A percentile compares a stretch with the other conserved stretches of the same genome.
These are phyloP conservation scores for Arctopsyche grandis DNA, from an alignment of 1,140 invertebrate species.

Conservation along the genomic window DNA sequence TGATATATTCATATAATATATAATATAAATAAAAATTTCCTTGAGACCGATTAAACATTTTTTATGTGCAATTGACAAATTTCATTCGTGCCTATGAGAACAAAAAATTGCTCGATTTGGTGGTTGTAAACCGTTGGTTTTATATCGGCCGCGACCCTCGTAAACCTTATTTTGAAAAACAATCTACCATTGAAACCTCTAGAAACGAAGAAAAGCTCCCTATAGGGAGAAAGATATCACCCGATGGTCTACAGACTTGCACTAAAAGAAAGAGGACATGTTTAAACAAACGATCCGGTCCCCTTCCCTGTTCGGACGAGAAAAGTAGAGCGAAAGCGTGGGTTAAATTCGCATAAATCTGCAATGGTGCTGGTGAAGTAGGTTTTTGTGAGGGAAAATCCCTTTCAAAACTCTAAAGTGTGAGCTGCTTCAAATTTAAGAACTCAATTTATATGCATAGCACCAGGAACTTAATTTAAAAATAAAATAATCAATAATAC, in stretches of 20 bases:
- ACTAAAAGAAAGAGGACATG: neutral
- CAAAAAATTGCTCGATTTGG: neutral
- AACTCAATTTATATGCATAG: neutral
- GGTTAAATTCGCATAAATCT: constrained; percentile 12
- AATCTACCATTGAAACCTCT: neutral
- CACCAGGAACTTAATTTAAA: too few species aligned
- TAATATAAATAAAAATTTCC: neutral
- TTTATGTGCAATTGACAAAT: too few species aligned
- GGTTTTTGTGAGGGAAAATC: neutral
- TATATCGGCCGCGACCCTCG: constrained; percentile 5
- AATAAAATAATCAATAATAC: too few species aligned
- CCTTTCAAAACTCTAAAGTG: neutral
- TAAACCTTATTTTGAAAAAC: neutral
- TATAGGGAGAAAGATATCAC: too few species aligned
- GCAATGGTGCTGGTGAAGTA: neutral
- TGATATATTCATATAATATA: neutral
- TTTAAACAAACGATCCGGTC: neutral
- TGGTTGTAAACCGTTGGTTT: neutral
- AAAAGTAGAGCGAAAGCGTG: neutral
- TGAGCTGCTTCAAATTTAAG: neutral
- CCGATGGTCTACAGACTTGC: neutral
- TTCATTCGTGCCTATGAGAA: too few species aligned
- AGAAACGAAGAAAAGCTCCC: too few species aligned
- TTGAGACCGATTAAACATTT: too few species aligned
- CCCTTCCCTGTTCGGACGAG: neutral